Evolutionary conservation across 2,113 vertebrate species (phyloP), one percentile per base, ranked within the genome.

Genomic region (Etheostoma spectabile): DNA sequence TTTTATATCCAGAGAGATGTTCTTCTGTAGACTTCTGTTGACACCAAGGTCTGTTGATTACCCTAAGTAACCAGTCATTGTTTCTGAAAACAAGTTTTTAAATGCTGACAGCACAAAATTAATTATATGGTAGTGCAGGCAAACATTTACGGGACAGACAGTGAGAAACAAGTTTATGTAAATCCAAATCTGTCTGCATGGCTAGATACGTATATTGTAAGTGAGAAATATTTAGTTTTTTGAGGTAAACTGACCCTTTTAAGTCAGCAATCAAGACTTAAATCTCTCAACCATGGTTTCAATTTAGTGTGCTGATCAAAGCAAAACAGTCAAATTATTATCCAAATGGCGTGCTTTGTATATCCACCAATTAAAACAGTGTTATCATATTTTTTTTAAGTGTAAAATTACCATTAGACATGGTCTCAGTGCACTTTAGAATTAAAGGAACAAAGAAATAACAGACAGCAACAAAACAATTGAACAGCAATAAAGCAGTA

Each of bases 181-280:
- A 46, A 52, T 68, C 5, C 21, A 65, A 52, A 27, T 12, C 8
- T 30, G 1, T 67, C 35, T 33, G 38, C 30, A 64, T 42, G 30
- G 8, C 6, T 56, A 0, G 4, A 30, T 55, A 57, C 15, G 0
- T 30, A 15, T 21, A 27, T 6, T 53, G 12, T n/a, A 33, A 30
- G 18, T 33, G 21, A 13, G 6, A 22, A n/a, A 19, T 3, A 13
- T 51, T 78, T 15, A 27, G 27, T 27, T 49, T 19, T 6, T 7
- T 19, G 30, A 27, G 48, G 13, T 69, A 49, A 69, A 69, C 7
- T 3, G 1, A 76, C 57, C 13, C n/a, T 71, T 77, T 76, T 56
- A 22, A 52, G 22, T 5, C 13, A 16, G 6, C 72, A 72, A 15
- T 22, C 45, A 67, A 14, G 5, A 18, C 12, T 27, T 55, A 21